Base-by-base conservation (phyloP, 2,113 vertebrate species). In the Lasiurus borealis region DNA sequence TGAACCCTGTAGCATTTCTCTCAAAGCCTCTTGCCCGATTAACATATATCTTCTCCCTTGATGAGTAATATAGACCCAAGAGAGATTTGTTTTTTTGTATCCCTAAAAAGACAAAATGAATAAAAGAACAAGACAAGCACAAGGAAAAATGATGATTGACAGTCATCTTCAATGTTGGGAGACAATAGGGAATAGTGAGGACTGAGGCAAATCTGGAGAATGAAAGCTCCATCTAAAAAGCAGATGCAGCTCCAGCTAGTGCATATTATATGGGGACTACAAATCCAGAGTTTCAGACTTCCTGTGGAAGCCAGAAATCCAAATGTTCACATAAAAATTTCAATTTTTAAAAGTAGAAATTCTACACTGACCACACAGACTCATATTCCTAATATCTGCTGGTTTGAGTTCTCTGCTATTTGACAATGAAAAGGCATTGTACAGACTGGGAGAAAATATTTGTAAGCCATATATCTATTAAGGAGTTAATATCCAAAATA, bases 231-330 rank as follows among this genome's bases (percentile, higher is more conserved):
- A 5, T 31, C 34, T 62, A 29, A 29, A 69, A 8, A 66, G 25
- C 8, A n/a, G 46, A 11, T 18, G 57, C 23, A 62, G n/a, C n/a
- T 62, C 18, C 23, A 15, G 62, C 9, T 71, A n/a, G 2, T 16
- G 46, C 44, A 83, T 14, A 3, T 13, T 21, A 13, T 5, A 4
- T 54, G 8, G 31, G 29, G 52, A 77, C 34, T 29, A 27, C 19
- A 54, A 25, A 13, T 19, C 19, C 19, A 46, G 25, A 59, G 5
- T 21, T 48, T 3, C 72, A 68, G 83, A 31, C 44, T 19, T 68
- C n/a, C 57, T 62, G 19, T 34, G 75, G 46, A 84, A 75, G 29
- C 15, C 66, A 95, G 77, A 90, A 87, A 88, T 91, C 6, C 46
- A 50, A 85, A 69, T 46, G 57, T 84, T 85, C 52, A 57, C 13